Evolutionary conservation across 2,113 vertebrate genomes (phyloP), one percentile per base, ranked within the genome.

Genomic region (Lagopus leucura): DNA sequence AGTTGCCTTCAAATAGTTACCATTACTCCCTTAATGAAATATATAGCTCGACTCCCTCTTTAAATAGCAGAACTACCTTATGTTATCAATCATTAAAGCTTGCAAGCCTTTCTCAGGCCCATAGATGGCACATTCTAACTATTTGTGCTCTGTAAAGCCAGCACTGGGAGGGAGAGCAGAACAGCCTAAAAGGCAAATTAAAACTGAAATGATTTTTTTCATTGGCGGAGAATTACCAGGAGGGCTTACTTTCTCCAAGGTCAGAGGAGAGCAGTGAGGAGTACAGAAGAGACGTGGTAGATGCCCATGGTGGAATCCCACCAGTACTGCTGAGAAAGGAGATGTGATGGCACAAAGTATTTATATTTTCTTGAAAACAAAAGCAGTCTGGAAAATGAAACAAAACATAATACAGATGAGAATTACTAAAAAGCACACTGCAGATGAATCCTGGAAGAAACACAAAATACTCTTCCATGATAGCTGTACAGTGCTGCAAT

Each of bases 121-220:
- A 52, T 95, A 97, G 97, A 84, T 97, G 97, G 96, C 97, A 95
- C 63, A 83, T 91, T 96, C 69, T 81, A 83, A 90, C 96, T 89
- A 75, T 73, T 79, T 89, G 82, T 96, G 82, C 50, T 92, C 78
- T 28, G 20, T 64, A 70, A 94, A 91, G 85, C 14, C 66, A 36
- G 65, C 45, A 83, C 47, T 24, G 58, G 34, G 36, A 61, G 4
- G 7, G 64, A 61, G 54, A 86, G 5, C 34, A 64, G 45, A 92
- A 25, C 21, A 84, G 52, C 5, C 7, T 82, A 66, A 93, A 89
- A 89, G 16, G 40, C 80, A 89, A 72, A 89, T 47, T 82, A 74
- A 82, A 92, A 88, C n/a, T 3, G 69, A 82, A 86, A 57, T 3
- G 58, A 42, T 89, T 76, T 58, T 57, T 57, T 91, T 89, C 14